These are phyloP conservation scores for Psilopsiagon aymara DNA, from an alignment of 2,113 vertebrate species.

Conservation along the genomic window DNA sequence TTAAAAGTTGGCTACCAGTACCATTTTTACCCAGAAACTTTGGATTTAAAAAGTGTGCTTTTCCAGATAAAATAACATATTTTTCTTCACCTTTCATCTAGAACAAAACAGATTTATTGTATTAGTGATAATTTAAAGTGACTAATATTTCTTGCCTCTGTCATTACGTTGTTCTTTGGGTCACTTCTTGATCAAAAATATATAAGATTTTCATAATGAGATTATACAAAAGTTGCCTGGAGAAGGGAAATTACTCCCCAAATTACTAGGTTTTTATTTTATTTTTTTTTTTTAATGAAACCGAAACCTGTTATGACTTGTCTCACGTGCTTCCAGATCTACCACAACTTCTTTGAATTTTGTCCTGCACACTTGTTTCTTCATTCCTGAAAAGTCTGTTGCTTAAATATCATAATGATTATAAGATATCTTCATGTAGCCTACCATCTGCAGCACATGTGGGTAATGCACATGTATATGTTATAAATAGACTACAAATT, in stretches of 20 bases:
- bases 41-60: background rate
- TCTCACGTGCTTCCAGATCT: background rate
- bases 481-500: background rate
- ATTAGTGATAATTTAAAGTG: background rate
- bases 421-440: background rate
- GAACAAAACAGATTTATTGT: background rate
- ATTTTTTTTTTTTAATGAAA: background rate
- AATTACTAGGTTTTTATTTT: background rate
- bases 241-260: background rate
- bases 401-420: background rate
- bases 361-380: background rate
- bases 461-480: background rate
- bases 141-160: background rate
- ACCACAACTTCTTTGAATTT: background rate
- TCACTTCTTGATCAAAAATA: background rate
- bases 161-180: background rate
- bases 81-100: background rate
- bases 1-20: background rate
- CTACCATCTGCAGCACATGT: background rate
- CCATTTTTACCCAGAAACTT: background rate
- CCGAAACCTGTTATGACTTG: background rate
- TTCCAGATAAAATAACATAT: background rate
- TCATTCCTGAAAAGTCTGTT: background rate
- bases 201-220: background rate
- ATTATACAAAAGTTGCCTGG: background rate